Evolutionary conservation across 2,113 vertebrate species (phyloP).

Genomic region (Steatornis caripensis): DNA sequence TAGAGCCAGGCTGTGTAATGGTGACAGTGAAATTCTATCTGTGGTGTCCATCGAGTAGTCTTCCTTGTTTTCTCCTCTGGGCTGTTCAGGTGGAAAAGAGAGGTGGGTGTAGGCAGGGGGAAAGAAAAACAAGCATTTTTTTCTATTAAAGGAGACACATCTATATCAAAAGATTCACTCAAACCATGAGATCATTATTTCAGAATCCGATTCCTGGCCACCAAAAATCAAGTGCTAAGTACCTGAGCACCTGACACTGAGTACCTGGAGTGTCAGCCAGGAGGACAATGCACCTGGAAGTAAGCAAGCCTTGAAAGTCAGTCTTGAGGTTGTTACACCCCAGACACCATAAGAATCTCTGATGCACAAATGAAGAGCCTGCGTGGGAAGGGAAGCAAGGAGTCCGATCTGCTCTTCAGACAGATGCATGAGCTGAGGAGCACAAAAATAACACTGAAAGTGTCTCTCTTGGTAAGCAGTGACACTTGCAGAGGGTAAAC

Average conservation of each 20-base stretch:
- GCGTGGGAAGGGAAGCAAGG: background rate
- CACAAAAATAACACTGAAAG: slow-evolving; percentile 11
- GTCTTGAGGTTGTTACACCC: background rate
- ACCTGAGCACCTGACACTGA: background rate
- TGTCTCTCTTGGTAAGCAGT: background rate
- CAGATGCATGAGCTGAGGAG: background rate
- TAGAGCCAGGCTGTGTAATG: background rate
- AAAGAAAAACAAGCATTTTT: background rate
- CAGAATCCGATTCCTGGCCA: background rate
- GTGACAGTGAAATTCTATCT: background rate
- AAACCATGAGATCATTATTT: background rate
- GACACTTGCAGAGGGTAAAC: background rate
- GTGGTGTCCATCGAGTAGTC: background rate
- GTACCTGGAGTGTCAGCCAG: background rate
- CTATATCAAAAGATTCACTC: background rate
- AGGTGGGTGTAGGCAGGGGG: background rate
- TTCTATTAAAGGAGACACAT: background rate
- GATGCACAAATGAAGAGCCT: background rate
- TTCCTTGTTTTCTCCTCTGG: background rate
- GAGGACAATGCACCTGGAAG: background rate
- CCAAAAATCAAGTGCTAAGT: background rate
- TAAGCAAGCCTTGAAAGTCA: background rate
- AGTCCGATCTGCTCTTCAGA: background rate
- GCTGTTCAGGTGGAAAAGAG: background rate
- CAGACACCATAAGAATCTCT: background rate